Conservation (phyloP, 2,797 vertebrate species). For the Dipus sagitta region DNA sequence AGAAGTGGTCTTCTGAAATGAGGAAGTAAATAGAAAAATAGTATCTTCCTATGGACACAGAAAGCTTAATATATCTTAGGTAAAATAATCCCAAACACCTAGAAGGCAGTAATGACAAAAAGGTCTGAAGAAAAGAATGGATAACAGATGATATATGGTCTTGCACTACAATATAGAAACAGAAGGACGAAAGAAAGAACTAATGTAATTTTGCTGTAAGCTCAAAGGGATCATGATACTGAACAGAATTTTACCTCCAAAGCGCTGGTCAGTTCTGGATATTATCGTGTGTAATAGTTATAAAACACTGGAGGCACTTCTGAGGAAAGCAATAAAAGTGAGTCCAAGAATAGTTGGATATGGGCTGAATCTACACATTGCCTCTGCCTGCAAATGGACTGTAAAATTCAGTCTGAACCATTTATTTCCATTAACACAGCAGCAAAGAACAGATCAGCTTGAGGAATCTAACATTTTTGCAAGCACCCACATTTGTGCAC, state of each 20-base stretch:
- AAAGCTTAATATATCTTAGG: conserved; percentile 59
- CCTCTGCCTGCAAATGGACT: conserved; percentile 4
- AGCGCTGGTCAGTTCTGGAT: conserved; percentile 69
- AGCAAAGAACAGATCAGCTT: conserved; percentile 52
- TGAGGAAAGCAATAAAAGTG: conserved; percentile 68
- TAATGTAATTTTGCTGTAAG: conserved; percentile 72
- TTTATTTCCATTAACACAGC: conserved; percentile 70
- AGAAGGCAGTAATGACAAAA: conserved; percentile 58
- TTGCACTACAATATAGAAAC: background rate
- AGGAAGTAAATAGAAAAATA: conserved; percentile 42
- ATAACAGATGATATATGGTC: conserved; percentile 53
- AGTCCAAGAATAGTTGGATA: conserved; percentile 36
- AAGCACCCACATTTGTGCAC: background rate
- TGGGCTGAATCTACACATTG: conserved; percentile 10
- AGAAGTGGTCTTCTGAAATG: conserved; percentile 3
- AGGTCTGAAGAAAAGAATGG: background rate
- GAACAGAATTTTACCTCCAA: conserved; percentile 69
- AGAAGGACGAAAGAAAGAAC: background rate
- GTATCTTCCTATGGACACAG: conserved; percentile 43
- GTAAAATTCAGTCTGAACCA: conserved; percentile 14
- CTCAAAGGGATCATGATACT: conserved; percentile 67
- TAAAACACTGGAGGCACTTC: conserved; percentile 72
- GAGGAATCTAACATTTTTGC: conserved; percentile 55
- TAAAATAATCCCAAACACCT: conserved; percentile 69
- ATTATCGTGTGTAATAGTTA: conserved; percentile 54